Percentiles rank a stretch among this genome's conserved stretches.
phyloP scores from a whole-genome alignment of 2,113 vertebrate species.

The Rhea pennata region DNA sequence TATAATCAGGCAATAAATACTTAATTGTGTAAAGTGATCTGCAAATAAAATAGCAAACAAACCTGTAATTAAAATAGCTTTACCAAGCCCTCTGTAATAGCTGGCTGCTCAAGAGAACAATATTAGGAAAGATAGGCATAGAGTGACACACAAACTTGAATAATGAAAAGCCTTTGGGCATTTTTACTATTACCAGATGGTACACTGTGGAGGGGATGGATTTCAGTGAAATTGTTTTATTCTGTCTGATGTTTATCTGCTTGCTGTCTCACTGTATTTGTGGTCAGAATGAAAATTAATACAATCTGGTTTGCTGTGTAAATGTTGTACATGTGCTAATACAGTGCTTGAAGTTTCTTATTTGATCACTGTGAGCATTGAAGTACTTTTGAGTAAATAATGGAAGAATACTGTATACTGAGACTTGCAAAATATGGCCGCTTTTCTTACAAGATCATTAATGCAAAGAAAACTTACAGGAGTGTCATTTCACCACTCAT shows the following conservation, averaged over 20 bases:
- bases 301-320: slow-evolving; percentile 16
- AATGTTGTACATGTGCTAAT: background rate
- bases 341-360: too few species aligned
- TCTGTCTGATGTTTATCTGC: slow-evolving; percentile 5
- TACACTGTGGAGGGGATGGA: background rate
- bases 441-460: background rate
- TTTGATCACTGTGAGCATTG: background rate
- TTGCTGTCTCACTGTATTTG: background rate
- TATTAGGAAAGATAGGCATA: background rate
- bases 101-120: background rate
- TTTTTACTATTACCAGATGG: background rate
- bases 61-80: background rate
- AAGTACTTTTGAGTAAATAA: background rate
- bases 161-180: background rate
- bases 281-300: slow-evolving; percentile 31
- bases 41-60: background rate
- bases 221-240: slow-evolving; percentile 6
- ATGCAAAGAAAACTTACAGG: background rate
- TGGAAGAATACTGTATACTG: background rate
- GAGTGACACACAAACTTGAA: background rate
- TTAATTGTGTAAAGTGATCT: background rate
- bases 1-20: background rate
- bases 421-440: background rate
- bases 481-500: background rate
- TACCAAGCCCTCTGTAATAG: background rate